Evolutionary conservation across 2,888 invertebrate genomes (phyloP).

Genomic region (Apodemia zela): DNA sequence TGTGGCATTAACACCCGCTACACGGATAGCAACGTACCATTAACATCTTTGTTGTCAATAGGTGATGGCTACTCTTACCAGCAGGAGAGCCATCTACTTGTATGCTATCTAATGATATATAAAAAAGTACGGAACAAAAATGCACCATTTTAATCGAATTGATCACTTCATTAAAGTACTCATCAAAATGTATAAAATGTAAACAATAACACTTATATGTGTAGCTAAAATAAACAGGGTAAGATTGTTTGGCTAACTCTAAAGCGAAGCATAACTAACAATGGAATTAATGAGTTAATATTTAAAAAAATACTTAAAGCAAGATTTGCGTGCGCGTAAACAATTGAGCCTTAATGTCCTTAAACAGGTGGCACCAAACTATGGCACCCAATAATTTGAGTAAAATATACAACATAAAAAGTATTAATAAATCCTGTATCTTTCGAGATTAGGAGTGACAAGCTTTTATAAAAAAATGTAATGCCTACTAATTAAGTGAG

Average conservation of each 20-base stretch:
- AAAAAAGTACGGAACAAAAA: too few species aligned
- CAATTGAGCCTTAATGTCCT: neutral
- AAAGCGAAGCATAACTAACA: constrained; percentile 13
- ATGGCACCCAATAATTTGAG: neutral
- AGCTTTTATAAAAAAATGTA: neutral
- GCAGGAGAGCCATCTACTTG: too few species aligned
- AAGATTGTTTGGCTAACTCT: neutral
- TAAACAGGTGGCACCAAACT: neutral
- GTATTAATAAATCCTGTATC: too few species aligned
- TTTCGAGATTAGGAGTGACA: neutral
- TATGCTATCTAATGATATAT: too few species aligned
- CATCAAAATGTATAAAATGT: constrained; percentile 2
- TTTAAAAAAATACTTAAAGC: neutral
- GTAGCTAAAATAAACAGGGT: constrained; percentile 3
- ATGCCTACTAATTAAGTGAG: too few species aligned
- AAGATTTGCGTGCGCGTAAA: neutral
- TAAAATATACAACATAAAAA: too few species aligned
- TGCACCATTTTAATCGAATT: too few species aligned
- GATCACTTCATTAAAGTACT: too few species aligned
- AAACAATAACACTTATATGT: neutral
- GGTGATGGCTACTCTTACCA: too few species aligned
- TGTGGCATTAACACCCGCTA: too few species aligned
- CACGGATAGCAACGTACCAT: too few species aligned
- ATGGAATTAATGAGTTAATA: constrained; percentile 11
- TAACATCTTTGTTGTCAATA: too few species aligned